A percentile compares a stretch with the other conserved stretches of the same genome.
phyloP scores from a whole-genome alignment of 2,797 vertebrate genomes.

The Stomatorhinus walkeri region DNA sequence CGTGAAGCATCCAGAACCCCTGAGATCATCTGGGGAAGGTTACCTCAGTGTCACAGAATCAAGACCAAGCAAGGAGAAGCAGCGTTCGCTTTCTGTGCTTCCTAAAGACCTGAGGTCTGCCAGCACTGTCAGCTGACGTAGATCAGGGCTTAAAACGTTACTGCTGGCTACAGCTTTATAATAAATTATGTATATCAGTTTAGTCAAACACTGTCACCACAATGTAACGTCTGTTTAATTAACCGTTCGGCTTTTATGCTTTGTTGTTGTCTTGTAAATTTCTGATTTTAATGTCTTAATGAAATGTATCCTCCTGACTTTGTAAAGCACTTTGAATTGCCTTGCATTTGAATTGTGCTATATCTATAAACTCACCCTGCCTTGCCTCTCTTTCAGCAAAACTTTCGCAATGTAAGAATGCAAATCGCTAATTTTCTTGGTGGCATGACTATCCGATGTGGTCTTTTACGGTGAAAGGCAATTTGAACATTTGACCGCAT shows the following conservation, averaged over 20 bases:
- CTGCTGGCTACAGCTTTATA: not conserved
- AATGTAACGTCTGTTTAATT: not conserved
- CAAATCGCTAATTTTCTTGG: not conserved
- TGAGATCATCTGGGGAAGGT: not conserved
- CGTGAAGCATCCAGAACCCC: not conserved
- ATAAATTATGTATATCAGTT: not conserved
- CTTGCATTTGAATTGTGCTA: not conserved
- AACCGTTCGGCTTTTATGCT: not conserved
- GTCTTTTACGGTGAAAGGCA: not conserved
- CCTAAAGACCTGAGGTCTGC: not conserved
- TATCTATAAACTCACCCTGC: not conserved
- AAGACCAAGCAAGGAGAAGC: not conserved
- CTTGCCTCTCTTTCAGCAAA: not conserved
- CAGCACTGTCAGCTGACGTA: not conserved
- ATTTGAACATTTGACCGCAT: not conserved
- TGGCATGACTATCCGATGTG: not conserved
- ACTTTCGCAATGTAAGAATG: not conserved
- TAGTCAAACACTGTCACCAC: not conserved
- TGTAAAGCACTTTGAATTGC: not conserved
- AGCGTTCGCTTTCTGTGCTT: not conserved
- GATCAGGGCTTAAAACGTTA: not conserved
- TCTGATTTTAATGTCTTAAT: not conserved
- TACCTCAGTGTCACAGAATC: not conserved
- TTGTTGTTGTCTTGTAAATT: not conserved
- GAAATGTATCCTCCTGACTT: not conserved